Percentiles rank a stretch among this genome's conserved stretches.
phyloP scores from a whole-genome alignment of 2,888 invertebrate genomes.

The Caenorhabditis imperialis region DNA sequence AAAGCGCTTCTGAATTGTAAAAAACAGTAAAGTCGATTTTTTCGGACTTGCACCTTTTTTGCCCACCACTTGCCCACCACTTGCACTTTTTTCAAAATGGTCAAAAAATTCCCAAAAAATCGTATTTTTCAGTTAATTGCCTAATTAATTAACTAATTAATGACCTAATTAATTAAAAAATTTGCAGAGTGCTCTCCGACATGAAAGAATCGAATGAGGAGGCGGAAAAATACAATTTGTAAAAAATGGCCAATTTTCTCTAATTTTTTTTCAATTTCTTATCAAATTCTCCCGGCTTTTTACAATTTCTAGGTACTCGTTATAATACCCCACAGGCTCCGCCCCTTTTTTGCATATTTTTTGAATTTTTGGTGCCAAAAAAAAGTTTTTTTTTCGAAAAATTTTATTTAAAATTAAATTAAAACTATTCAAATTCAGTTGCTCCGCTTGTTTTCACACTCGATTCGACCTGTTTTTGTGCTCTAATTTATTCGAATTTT shows the following conservation, averaged over 20 bases:
- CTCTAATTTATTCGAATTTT: constrained; percentile 6
- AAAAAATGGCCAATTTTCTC: too few relatives aligned
- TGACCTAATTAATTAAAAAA: not conserved
- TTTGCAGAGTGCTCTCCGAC: constrained; percentile 60
- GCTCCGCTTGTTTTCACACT: not conserved
- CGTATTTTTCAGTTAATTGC: constrained; percentile 1
- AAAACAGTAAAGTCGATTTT: too few relatives aligned
- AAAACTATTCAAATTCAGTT: not conserved
- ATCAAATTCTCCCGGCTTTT: constrained; percentile 6
- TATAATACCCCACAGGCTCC: not conserved
- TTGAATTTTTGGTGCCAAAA: constrained; percentile 36
- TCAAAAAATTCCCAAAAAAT: not conserved
- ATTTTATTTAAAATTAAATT: constrained; percentile 8
- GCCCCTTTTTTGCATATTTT: constrained; percentile 29
- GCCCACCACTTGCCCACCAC: too few relatives aligned
- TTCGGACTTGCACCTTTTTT: too few relatives aligned
- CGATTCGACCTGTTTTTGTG: not conserved
- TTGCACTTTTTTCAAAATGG: not conserved
- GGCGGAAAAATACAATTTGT: constrained; percentile 57
- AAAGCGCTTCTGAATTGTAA: too few relatives aligned
- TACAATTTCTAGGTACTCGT: constrained; percentile 35
- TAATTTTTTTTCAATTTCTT: not conserved
- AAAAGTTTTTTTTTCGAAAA: constrained; percentile 23
- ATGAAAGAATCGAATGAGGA: constrained; percentile 63
- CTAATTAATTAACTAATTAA: too few relatives aligned